Base-by-base conservation (phyloP, 1,140 invertebrate species). In the Atta cephalotes region DNA sequence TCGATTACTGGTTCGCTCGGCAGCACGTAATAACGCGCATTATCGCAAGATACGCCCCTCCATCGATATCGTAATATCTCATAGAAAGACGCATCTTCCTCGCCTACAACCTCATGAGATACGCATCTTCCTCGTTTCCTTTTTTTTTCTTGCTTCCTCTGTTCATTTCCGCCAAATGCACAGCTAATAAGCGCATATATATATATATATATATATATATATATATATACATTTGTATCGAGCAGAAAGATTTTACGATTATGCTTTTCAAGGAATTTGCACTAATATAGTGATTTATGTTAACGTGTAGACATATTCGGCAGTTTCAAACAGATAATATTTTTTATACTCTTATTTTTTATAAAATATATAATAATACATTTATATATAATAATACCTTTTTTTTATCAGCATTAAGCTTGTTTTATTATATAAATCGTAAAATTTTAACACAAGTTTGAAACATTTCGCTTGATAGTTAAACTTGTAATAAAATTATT, bases 1-100 rank as follows among this genome's bases (percentile, higher is more conserved):
- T 89, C 66, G 89, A 84, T 92, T 58, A 66, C 78, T 86, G 39
- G 87, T 85, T 89, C 79, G 88, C 58, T 88, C 88, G 87, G 80
- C 87, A 88, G 86, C 86, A 80, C 71, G 87, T 92, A 91, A 92
- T 93, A 93, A 93, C 89, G 89, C 85, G 89, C 88, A 92, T 93
- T 93, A 93, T 88, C 85, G 87, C 88, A 80, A 89, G 90, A 92
- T 88, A 76, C 87, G 80, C 65, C 80, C 62, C 74, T 91, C 90
- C 87, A 85, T 80, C 87, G 84, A 87, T 92, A 92, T 92, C 88
- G 85, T 91, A 92, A 92, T 91, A 91, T 89, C 90, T 80, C 71
- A 70, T 76, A 53, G 86, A 76, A 79, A 79, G 87, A 92, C 84
- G 74, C 65, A 91, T 92, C 79, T 86, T 87, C 85, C 60, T 49